Evolutionary conservation across 2,113 vertebrate species (phyloP), one percentile per base, ranked within the genome.

Genomic region (Alligator mississippiensis): DNA sequence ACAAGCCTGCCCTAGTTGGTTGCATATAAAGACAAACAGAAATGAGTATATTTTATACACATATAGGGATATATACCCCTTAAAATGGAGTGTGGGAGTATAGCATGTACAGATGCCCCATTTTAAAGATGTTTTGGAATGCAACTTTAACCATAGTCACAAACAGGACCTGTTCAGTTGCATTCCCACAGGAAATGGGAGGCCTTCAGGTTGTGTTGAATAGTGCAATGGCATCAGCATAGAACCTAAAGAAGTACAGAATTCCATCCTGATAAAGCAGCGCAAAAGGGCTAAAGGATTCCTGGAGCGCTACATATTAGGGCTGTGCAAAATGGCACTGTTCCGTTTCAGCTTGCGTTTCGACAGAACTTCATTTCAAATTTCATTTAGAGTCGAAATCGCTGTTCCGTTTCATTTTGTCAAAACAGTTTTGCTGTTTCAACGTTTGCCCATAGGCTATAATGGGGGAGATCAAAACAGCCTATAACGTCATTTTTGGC

Each of bases 191-290:
- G 25, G 81, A 84, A 80, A 64, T 6, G 77, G 7, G 88, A 77
- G 30, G 17, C 6, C 10, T 13, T 84, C 0, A 0, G 86, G 68
- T 86, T 89, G 15, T 76, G 16, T 63, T 12, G 59, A 54, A 84
- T 90, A 47, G 3, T 19, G 55, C 66, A 75, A 30, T 54, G 78
- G 21, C 72, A 85, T 3, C 2, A 0, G 11, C 34, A 34, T 0
- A 1, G n/a, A 77, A 28, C 82, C 22, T 22, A 7, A 63, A 27
- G 2, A 75, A 0, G 1, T 76, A 21, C 19, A 63, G 79, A 75
- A 28, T 92, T n/a, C 34, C 82, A 1, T 66, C 75, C 60, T 90
- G 80, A 94, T 63, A 89, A 75, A 57, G 2, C 78, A n/a, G 78
- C 87, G 30, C 18, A 58, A 63, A 83, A 54, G 16, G 84, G 62